These are phyloP conservation scores for Pterostichus madidus DNA, from an alignment of 2,888 invertebrate genomes.

Conservation along the genomic window DNA sequence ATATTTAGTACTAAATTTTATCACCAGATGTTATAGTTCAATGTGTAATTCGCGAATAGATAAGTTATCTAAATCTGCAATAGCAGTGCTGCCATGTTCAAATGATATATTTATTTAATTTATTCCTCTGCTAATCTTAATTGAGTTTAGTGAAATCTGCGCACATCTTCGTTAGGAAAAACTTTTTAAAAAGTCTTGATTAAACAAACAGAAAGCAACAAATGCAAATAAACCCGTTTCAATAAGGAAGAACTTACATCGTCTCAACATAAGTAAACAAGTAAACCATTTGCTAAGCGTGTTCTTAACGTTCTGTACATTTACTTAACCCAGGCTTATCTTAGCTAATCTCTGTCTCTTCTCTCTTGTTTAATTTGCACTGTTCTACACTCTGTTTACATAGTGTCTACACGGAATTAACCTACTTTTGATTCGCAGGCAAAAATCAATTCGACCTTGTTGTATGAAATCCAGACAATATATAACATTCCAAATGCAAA, in stretches of 20 bases:
- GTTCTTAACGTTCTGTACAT: constrained; percentile 21
- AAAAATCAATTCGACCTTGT: background rate
- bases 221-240: constrained; percentile 47
- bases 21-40: too few species aligned
- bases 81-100: too few species aligned
- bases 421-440: background rate
- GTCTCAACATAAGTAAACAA: constrained; percentile 33
- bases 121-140: too few species aligned
- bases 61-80: too few species aligned
- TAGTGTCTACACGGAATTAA: constrained; percentile 1
- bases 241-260: constrained; percentile 31
- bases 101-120: too few species aligned
- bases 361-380: constrained; percentile 13
- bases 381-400: constrained; percentile 5
- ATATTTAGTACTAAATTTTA: too few species aligned
- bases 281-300: constrained; percentile 31
- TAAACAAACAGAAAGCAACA: constrained; percentile 32
- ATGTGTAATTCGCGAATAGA: too few species aligned
- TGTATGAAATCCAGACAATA: too few species aligned
- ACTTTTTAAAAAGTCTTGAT: constrained; percentile 1
- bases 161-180: too few species aligned
- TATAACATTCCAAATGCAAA: too few species aligned
- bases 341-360: constrained; percentile 19
- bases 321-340: constrained; percentile 35
- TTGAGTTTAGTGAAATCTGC: too few species aligned